Evolutionary conservation across 2,888 invertebrate species (phyloP), one percentile per base, ranked within the genome.

Genomic region (Hypolimnas misippus): DNA sequence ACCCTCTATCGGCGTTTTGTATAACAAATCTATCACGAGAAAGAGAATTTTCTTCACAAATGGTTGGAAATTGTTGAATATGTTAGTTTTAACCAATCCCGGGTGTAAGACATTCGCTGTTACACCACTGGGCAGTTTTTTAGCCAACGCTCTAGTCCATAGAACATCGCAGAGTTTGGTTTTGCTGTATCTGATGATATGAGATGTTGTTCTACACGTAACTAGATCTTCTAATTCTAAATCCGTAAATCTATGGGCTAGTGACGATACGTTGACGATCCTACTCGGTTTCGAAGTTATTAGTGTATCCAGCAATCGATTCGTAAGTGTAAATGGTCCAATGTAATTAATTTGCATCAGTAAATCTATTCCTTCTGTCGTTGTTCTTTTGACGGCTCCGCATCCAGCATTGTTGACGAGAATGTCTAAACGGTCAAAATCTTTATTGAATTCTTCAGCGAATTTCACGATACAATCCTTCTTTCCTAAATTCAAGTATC

Each of bases 21-120:
- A 96, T 74, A 95, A 87, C 0, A 92, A 81, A 72, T 93, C 94
- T 0, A 94, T 85, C 2, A 95, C 80, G 4, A 93, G 73, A 65
- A 89, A 79, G 66, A 95, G 67, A 0, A 93, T 84, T 16, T 92
- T 94, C 1, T 94, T 79, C 0, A 38, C 0, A 1, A 57, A 5
- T 0, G 66, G 52, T 0, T 94, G 93, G 10, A 93, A 83, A 71
- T 92, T 95, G 35, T 94, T 92, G 93, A 95, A 96, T 55, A 97
- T 96, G 21, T 95, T 95, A 0, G 96, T 96, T 77, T 95, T 94
- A 38, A 97, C 95, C 79, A 96, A 87, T 10, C 98, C 98, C 0
- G 97, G 98, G 85, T 97, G 97, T 53, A 97, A 82, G 68, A 94
- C 95, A 77, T 97, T 97, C 0, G 94, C 96, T 0, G 95, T 96